Conservation (phyloP, 2,888 invertebrate genomes). For the Agrochola lota region DNA sequence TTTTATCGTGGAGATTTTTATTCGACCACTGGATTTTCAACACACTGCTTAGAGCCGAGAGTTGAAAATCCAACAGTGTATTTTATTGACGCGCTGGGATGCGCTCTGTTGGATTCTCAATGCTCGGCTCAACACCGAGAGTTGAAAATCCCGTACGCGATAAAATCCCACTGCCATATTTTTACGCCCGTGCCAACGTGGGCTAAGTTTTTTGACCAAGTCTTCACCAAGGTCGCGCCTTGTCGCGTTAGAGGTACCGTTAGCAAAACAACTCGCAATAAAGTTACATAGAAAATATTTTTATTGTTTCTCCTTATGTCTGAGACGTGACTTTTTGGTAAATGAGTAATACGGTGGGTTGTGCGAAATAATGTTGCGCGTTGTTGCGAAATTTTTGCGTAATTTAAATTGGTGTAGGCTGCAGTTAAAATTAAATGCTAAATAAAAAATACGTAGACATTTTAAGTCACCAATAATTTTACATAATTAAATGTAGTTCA, state of each 20-base stretch:
- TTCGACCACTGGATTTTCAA: not conserved
- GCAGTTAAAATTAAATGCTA: not conserved
- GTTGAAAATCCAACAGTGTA: not conserved
- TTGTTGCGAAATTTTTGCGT: conserved; percentile 1
- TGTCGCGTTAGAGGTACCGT: conserved; percentile 58
- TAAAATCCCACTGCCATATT: not conserved
- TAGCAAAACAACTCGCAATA: conserved; percentile 56
- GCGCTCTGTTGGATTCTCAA: not conserved
- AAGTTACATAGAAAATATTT: conserved; percentile 58
- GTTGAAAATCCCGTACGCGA: not conserved
- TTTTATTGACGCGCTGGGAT: too few species aligned
- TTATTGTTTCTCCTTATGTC: conserved; percentile 53
- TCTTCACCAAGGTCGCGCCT: conserved; percentile 57
- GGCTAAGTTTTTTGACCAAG: conserved; percentile 63
- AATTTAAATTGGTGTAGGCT: conserved; percentile 26
- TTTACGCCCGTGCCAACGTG: conserved; percentile 1
- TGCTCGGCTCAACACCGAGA: not conserved
- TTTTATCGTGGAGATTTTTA: not conserved
- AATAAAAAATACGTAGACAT: not conserved
- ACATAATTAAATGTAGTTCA: not conserved
- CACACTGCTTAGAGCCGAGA: too few species aligned
- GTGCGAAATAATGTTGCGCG: conserved; percentile 6
- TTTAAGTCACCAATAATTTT: not conserved
- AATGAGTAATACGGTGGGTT: conserved; percentile 36
- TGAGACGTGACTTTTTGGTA: conserved; percentile 49